Evolutionary conservation across 2,888 invertebrate genomes (phyloP), one percentile per base, ranked within the genome.

Genomic region (Dascillus cervinus): DNA sequence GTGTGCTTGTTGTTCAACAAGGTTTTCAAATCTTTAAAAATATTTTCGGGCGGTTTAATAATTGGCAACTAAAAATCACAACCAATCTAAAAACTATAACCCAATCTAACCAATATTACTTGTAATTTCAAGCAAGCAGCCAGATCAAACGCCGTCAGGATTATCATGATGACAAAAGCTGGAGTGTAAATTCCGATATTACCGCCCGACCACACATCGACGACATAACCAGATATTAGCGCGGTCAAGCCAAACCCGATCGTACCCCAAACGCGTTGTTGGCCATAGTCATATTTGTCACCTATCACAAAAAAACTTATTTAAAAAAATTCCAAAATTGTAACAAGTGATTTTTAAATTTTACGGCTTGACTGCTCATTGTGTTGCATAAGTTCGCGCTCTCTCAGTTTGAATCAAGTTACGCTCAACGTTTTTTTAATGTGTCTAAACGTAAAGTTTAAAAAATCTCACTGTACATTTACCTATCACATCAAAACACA

Each of bases 401-500:
- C n/a, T n/a, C n/a, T n/a, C n/a, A n/a, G n/a, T n/a, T n/a, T n/a
- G n/a, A n/a, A n/a, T n/a, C n/a, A n/a, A n/a, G n/a, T n/a, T n/a
- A n/a, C n/a, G n/a, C n/a, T n/a, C n/a, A n/a, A n/a, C n/a, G n/a
- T n/a, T n/a, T n/a, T n/a, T n/a, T n/a, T n/a, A n/a, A n/a, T n/a
- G n/a, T n/a, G n/a, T n/a, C n/a, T n/a, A n/a, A n/a, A n/a, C n/a
- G n/a, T n/a, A n/a, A n/a, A n/a, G n/a, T n/a, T n/a, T n/a, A n/a
- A n/a, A n/a, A n/a, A n/a, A n/a, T n/a, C n/a, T n/a, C n/a, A n/a
- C n/a, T n/a, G n/a, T 11, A 6, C 3, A 59, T 68, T 66, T 59
- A 77, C 86, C 87, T 20, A 94, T 69, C 12, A 88, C 76, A 61
- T 91, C 87, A 54, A 91, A 91, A 58, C 90, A 89, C 14, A 92